Conservation (phyloP, 2,797 vertebrate genomes). For the Lagorchestes hirsutus region DNA sequence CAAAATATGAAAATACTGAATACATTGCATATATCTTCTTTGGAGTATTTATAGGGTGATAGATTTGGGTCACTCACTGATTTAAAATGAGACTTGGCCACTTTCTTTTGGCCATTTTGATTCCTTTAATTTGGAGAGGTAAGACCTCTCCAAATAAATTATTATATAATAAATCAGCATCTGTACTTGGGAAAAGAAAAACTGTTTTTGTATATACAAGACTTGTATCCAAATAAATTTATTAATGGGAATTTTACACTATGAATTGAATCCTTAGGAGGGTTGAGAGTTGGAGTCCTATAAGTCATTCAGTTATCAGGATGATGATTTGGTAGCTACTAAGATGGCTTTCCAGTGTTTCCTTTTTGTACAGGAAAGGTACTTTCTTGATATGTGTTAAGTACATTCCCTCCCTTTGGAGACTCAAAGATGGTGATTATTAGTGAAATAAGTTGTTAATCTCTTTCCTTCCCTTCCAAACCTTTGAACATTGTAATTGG, state of each 20-base stretch:
- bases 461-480: not conserved
- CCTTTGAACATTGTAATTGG: not conserved
- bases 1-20: not conserved
- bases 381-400: not conserved
- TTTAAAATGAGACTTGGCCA: not conserved
- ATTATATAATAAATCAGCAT: not conserved
- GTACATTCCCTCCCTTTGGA: not conserved
- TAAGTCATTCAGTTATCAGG: not conserved
- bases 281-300: not conserved
- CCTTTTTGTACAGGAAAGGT: not conserved
- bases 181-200: not conserved
- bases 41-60: not conserved
- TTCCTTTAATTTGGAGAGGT: not conserved
- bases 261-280: not conserved
- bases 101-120: not conserved
- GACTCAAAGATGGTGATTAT: not conserved
- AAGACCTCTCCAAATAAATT: not conserved
- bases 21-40: not conserved
- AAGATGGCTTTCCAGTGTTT: not conserved
- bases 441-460: not conserved
- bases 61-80: not conserved
- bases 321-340: not conserved
- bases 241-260: not conserved
- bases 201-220: not conserved
- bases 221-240: not conserved